phyloP scores from a whole-genome alignment of 1,140 invertebrate genomes.

The Ceratina japonica region DNA sequence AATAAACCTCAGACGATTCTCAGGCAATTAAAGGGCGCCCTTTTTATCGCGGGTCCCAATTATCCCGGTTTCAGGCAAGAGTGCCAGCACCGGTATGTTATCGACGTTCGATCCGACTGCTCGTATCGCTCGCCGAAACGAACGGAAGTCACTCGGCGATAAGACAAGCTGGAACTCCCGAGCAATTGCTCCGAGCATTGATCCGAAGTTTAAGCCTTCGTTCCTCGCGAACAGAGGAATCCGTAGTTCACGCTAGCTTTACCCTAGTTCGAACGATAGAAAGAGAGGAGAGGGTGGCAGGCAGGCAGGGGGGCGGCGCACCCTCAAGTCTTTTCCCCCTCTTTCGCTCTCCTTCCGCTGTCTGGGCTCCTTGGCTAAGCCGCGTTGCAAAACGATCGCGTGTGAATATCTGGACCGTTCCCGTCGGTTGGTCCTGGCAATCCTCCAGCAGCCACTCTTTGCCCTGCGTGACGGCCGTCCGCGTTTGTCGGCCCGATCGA shows the following conservation, averaged over 20 bases:
- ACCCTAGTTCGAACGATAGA: constrained; percentile 34
- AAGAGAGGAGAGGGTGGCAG: not conserved
- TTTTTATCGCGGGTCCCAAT: too few species aligned
- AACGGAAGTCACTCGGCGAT: constrained; percentile 58
- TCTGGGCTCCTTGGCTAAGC: not conserved
- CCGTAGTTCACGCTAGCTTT: constrained; percentile 55
- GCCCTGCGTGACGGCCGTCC: constrained; percentile 23
- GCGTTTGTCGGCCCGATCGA: constrained; percentile 38
- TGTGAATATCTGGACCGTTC: constrained; percentile 63
- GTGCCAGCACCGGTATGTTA: too few species aligned
- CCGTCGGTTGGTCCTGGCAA: constrained; percentile 55
- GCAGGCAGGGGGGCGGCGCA: not conserved
- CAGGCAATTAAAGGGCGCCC: too few species aligned
- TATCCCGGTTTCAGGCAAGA: too few species aligned
- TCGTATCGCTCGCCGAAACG: constrained; percentile 45
- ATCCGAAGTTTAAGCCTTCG: constrained; percentile 61
- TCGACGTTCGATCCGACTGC: constrained; percentile 5
- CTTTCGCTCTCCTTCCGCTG: not conserved
- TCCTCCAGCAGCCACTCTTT: constrained; percentile 55
- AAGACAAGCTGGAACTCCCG: constrained; percentile 49
- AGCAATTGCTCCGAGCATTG: constrained; percentile 60
- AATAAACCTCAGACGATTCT: too few species aligned
- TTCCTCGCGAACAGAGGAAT: constrained; percentile 52
- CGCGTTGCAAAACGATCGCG: constrained; percentile 57
- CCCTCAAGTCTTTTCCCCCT: not conserved